Base-by-base conservation (phyloP, 2,797 vertebrate species). In the Acanthopagrus latus region DNA sequence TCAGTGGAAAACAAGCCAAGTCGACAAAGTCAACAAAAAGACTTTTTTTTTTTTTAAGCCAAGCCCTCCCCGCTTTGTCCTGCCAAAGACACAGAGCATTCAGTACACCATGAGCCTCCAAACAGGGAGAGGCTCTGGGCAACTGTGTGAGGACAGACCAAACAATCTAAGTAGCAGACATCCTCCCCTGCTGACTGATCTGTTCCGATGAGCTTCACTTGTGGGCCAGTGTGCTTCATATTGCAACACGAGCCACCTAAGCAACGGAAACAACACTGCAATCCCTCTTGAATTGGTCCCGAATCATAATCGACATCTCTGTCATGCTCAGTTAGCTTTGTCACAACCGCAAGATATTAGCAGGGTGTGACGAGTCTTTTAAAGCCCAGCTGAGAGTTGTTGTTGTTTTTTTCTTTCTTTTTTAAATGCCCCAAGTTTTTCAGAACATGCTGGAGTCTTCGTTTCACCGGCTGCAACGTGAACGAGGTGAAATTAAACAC, bases 181-280 rank as follows among this genome's bases (percentile, higher is more conserved):
- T 81, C 77, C 64, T 77, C 55, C 60, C 44, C 54, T 64, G 48
- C 46, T 60, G 78, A 80, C 63, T 58, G 77, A 85, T 70, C 44
- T 56, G 60, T 68, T 81, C 62, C 58, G 0, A 64, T 55, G 10
- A 55, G 29, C 16, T 21, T 20, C 71, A 72, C 55, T 44, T 46
- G 14, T 25, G 73, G 76, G 43, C 29, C 55, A 21, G 11, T 4
- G 56, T 29, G 58, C 43, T 78, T 52, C 65, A 43, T 8, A 68
- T 63, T 47, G 54, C 57, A 82, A 56, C 67, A 44, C 44, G 5
- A 65, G 48, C 46, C 51, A 52, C 38, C 33, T 33, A 71, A 14
- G 64, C 60, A 62, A 54, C 10, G 76, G 1, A 20, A 73, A 64
- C 46, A 77, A 43, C 47, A 11, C 62, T 2, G 23, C n/a, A 25